Conservation (phyloP, 2,888 invertebrate genomes). For the Protophormia terraenovae region DNA sequence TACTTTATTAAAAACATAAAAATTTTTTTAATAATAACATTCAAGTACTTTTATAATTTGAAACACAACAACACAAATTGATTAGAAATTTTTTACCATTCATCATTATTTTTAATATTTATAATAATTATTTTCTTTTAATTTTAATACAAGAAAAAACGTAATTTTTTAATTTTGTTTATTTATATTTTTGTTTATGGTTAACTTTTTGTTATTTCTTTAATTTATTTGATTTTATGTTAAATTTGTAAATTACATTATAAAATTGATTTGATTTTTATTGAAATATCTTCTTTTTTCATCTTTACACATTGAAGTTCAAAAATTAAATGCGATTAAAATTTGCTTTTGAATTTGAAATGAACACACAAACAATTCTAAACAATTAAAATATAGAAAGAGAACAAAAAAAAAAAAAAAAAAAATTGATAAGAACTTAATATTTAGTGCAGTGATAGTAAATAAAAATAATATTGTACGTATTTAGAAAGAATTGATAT, state of each 20-base stretch:
- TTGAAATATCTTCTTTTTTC: not conserved
- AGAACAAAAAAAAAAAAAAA: not conserved
- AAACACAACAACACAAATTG: too few species aligned
- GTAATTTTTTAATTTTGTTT: too few species aligned
- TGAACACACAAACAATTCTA: not conserved
- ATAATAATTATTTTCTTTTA: too few species aligned
- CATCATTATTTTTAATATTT: not conserved
- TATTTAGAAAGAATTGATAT: too few species aligned
- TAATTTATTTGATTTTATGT: not conserved
- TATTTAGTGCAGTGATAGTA: too few species aligned
- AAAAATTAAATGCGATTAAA: slow-evolving; percentile 7
- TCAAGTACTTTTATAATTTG: too few species aligned
- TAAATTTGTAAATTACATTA: not conserved
- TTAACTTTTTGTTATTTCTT: too few species aligned
- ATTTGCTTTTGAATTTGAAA: not conserved
- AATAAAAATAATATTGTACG: too few species aligned
- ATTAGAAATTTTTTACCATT: not conserved
- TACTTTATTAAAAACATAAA: too few species aligned
- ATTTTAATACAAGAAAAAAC: too few species aligned
- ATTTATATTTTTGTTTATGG: too few species aligned
- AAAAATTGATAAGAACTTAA: not conserved
- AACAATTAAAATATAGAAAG: slow-evolving; percentile 9
- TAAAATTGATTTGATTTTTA: not conserved
- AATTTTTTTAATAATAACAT: too few species aligned
- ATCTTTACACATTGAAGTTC: slow-evolving; percentile 27